A percentile compares a stretch with the other conserved stretches of the same genome.
Evolutionary conservation across 2,797 vertebrate species (phyloP).

Genomic region (Chloroceryle amazona): DNA sequence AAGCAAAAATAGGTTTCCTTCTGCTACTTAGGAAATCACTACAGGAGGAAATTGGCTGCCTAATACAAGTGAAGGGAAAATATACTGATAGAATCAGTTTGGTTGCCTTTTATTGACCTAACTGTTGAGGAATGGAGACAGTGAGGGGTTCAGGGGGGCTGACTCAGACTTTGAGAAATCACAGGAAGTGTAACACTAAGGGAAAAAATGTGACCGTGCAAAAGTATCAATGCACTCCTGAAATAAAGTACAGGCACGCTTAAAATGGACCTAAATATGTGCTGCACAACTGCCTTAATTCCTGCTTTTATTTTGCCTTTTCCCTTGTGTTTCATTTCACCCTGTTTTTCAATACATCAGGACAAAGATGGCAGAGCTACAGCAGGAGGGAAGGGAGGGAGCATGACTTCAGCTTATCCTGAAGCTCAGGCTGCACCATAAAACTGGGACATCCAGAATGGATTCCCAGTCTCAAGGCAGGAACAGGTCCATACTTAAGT

Average conservation of each 20-base stretch:
- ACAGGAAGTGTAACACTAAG: background rate
- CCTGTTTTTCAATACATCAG: background rate
- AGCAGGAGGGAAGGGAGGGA: background rate
- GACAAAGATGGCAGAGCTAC: background rate
- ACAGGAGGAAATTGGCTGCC: background rate
- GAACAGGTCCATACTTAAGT: background rate
- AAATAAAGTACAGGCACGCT: background rate
- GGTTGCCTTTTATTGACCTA: background rate
- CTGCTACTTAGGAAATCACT: background rate
- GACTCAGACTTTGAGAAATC: background rate
- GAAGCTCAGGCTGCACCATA: background rate
- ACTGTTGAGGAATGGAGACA: background rate
- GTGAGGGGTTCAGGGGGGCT: background rate
- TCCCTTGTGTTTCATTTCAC: rapidly evolving
- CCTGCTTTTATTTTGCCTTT: background rate
- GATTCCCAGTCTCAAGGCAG: background rate
- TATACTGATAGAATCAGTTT: background rate
- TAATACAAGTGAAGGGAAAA: background rate
- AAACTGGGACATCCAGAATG: background rate
- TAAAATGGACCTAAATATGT: background rate
- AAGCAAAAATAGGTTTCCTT: background rate
- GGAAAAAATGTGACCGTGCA: background rate
- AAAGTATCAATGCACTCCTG: background rate
- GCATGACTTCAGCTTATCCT: rapidly evolving
- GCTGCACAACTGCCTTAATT: background rate